Evolutionary conservation across 2,113 vertebrate genomes (phyloP).

Genomic region (Aphelocoma coerulescens): DNA sequence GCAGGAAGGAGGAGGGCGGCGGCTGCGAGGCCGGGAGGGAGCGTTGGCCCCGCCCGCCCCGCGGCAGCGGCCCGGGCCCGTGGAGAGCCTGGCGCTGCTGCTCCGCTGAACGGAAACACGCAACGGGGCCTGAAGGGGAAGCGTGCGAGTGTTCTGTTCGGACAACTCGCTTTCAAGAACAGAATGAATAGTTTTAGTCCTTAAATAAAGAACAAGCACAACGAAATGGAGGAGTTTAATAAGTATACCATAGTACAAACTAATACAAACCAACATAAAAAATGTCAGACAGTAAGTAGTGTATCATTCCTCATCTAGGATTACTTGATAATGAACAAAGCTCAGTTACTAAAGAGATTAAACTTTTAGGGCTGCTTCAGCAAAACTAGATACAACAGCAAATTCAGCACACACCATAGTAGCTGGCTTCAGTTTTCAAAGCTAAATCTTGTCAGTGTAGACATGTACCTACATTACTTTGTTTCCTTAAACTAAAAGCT

Average conservation of each 20-base stretch:
- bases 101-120: fast-evolving
- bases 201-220: not conserved
- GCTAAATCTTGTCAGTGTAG: not conserved
- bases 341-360: not conserved
- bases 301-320: not conserved
- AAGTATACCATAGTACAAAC: not conserved
- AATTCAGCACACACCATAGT: not conserved
- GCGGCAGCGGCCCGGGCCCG: too few relatives aligned
- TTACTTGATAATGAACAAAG: not conserved
- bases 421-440: not conserved
- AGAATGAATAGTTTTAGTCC: not conserved
- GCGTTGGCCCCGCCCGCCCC: not conserved
- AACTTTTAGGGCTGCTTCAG: too few relatives aligned
- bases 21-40: not conserved
- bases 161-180: not conserved
- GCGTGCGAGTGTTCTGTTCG: fast-evolving
- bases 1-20: fast-evolving
- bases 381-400: not conserved
- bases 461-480: not conserved
- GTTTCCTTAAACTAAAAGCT: not conserved
- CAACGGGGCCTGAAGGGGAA: not conserved
- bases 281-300: not conserved
- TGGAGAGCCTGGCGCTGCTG: fast-evolving
- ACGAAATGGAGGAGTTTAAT: not conserved
- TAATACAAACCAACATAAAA: not conserved